Evolutionary conservation across 2,888 invertebrate species (phyloP), one percentile per base, ranked within the genome.

Genomic region (Brachylomia viminalis): DNA sequence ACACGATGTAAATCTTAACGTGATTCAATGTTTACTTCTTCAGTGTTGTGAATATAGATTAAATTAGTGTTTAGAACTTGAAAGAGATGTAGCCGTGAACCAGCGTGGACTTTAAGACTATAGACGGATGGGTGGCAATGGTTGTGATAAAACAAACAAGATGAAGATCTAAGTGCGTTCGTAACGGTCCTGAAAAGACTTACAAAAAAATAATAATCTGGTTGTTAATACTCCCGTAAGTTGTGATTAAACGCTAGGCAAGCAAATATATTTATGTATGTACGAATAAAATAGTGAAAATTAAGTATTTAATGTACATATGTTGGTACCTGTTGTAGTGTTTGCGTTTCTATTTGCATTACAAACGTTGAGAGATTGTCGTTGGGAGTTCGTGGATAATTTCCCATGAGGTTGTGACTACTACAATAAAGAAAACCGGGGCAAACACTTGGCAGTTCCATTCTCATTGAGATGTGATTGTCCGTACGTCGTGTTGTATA

Each of bases 41-140:
- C 92, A 92, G 96, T 96, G 96, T 96, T 96, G 96, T 96, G 96
- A 96, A 94, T 94, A 93, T 93, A 94, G 91, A 91, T 91, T 92
- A 90, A 91, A 92, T 93, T 91, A 91, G 87, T 86, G 88, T 81
- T 87, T 82, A 88, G 80, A 86, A 87, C 86, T 84, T 79, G 68
- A 38, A 85, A 79, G 91, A 90, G 84, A 94, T 94, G 93, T 93
- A 94, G 93, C 88, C 83, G 78, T 74, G 85, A 86, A 67, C 56
- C 65, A 80, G 79, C 79, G 79, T 79, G 86, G 88, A 89, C 87
- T 80, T 80, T 80, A 86, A 86, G 84, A 88, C 88, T 90, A 91
- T 88, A 92, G 92, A 91, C 88, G 86, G 86, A 87, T 85, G 86
- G 90, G 88, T 89, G 89, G 90, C 89, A 84, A 93, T 93, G 96